These are phyloP conservation scores for Temnothorax curvispinosus DNA, from an alignment of 1,140 invertebrate genomes.

Conservation along the genomic window DNA sequence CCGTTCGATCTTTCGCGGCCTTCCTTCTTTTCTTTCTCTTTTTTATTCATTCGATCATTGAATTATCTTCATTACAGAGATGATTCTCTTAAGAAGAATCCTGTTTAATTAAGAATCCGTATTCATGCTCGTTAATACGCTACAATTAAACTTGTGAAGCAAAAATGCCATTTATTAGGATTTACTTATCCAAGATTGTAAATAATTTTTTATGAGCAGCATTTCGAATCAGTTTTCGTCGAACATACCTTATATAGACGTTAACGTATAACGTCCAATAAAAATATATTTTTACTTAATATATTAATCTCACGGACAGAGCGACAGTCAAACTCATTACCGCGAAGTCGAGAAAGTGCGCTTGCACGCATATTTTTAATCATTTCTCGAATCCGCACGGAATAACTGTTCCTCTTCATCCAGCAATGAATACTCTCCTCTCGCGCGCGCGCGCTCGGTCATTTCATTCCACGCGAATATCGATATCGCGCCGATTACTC, in stretches of 20 bases:
- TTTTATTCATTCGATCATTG: slow-evolving; percentile 34
- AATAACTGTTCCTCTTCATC: slow-evolving; percentile 61
- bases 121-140: neutral
- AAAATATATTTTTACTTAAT: neutral
- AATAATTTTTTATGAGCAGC: neutral
- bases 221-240: neutral
- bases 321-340: neutral
- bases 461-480: slow-evolving; percentile 56
- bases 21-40: neutral
- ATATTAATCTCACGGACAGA: slow-evolving; percentile 5
- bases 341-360: neutral
- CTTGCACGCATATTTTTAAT: slow-evolving; percentile 30
- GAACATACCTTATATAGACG: neutral
- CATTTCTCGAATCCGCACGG: slow-evolving; percentile 3
- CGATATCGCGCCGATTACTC: slow-evolving; percentile 56
- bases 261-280: neutral
- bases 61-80: slow-evolving; percentile 38
- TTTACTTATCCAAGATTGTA: neutral
- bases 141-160: neutral
- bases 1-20: slow-evolving; percentile 70
- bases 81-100: neutral
- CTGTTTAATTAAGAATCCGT: slow-evolving; percentile 24
- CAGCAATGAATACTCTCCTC: slow-evolving; percentile 52
- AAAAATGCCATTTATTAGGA: neutral
- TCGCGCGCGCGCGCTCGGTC: neutral